Base-by-base conservation (phyloP, 2,797 vertebrate genomes). In the Myotis planiceps region DNA sequence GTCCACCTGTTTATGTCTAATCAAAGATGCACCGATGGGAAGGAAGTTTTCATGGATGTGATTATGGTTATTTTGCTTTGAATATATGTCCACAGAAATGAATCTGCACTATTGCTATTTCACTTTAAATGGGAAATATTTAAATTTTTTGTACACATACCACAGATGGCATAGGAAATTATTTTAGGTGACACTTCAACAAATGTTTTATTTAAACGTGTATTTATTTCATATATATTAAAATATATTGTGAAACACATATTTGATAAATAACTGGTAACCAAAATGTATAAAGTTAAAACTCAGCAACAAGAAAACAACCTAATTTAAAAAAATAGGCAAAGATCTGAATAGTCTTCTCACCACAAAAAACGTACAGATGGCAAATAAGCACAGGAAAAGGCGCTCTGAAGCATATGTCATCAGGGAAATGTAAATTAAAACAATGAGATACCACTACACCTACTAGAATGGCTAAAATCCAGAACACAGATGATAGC, bases 361-460 rank as follows among this genome's bases (percentile, higher is more conserved):
- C 45, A 29, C 4, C 53, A 9, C 5, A 55, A 83, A 75, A 76
- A 37, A 21, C 19, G 9, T 1, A 29, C 65, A 47, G 55, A 12
- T 8, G 34, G 55, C 45, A 47, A 72, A 7, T 6, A 14, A 65
- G 27, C 19, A 1, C 16, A 19, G 18, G 60, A 34, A 42, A 21
- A 37, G 13, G 14, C 2, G 29, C 21, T 34, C 16, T 8, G 2
- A 8, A 1, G 45, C 29, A 0, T 14, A 12, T 0, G 4, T 47
- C 1, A 0, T 3, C 2, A 9, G 65, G 68, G 53, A 37, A 13
- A 1, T 3, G 55, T 25, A 14, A 4, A 18, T 5, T 1, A 18
- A 9, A 18, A 0, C 10, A 37, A 14, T 4, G 63, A 88, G 58
- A 19, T 3, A 12, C 21, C 39, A 8, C 12, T 1, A 1, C 32